Evolutionary conservation across 2,888 invertebrate species (phyloP).

Genomic region (Eupithecia pulchellata): DNA sequence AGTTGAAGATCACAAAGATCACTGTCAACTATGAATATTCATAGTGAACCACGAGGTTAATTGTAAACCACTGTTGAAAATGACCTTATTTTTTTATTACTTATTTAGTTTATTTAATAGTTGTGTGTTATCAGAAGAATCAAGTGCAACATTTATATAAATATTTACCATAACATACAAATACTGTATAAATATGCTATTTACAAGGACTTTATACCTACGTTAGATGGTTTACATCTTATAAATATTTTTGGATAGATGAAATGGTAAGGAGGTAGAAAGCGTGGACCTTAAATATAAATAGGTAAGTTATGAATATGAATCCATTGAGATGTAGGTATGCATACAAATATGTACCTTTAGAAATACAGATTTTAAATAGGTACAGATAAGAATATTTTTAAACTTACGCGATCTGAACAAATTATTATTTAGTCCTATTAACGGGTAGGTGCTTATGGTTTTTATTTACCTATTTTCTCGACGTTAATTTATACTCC

Average conservation of each 20-base stretch:
- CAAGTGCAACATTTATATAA: slow-evolving; percentile 29
- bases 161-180: slow-evolving; percentile 47
- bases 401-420: no score
- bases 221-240: slow-evolving; percentile 31
- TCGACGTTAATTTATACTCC: no score
- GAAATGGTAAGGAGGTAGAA: slow-evolving; percentile 19
- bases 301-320: neutral
- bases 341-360: neutral
- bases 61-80: slow-evolving; percentile 8
- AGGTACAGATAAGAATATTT: no score
- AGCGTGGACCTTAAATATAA: slow-evolving; percentile 6
- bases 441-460: no score
- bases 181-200: slow-evolving; percentile 59
- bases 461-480: no score
- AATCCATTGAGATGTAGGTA: neutral
- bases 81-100: neutral
- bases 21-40: neutral
- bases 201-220: slow-evolving; percentile 51
- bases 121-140: neutral
- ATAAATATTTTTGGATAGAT: slow-evolving; percentile 1
- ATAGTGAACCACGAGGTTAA: neutral
- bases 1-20: neutral
- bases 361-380: neutral
- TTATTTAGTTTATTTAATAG: neutral
- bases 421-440: no score